Percentiles rank a stretch among this genome's conserved stretches.
Evolutionary conservation across 2,113 vertebrate species (phyloP).

Genomic region (Chiloscyllium plagiosum): DNA sequence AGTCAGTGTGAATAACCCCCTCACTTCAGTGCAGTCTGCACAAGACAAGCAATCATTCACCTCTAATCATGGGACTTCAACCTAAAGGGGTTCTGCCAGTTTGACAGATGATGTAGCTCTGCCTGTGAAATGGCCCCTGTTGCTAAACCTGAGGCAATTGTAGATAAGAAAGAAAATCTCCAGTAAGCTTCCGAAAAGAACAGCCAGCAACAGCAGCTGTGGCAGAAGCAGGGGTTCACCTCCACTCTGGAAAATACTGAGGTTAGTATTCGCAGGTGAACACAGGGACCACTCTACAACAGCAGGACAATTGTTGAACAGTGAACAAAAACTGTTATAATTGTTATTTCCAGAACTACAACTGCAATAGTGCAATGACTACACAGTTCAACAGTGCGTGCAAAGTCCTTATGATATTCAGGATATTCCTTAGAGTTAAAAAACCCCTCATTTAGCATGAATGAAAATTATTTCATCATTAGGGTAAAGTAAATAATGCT

Average conservation of each 20-base stretch:
- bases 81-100: neutral
- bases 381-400: neutral
- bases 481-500: neutral
- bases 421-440: neutral
- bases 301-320: neutral
- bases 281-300: neutral
- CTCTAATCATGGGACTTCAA: neutral
- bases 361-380: neutral
- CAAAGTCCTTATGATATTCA: neutral
- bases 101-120: constrained; percentile 9
- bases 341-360: neutral
- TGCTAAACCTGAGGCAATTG: neutral
- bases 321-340: neutral
- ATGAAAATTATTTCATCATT: neutral
- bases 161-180: neutral
- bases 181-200: neutral
- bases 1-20: neutral
- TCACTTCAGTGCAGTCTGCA: neutral
- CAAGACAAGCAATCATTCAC: neutral
- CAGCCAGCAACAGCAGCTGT: neutral
- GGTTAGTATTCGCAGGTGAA: neutral
- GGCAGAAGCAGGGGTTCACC: neutral
- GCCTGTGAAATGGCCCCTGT: neutral
- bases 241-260: neutral
- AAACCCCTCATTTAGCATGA: neutral